These are phyloP conservation scores for Griposia aprilina DNA, from an alignment of 2,888 invertebrate genomes.

Conservation along the genomic window DNA sequence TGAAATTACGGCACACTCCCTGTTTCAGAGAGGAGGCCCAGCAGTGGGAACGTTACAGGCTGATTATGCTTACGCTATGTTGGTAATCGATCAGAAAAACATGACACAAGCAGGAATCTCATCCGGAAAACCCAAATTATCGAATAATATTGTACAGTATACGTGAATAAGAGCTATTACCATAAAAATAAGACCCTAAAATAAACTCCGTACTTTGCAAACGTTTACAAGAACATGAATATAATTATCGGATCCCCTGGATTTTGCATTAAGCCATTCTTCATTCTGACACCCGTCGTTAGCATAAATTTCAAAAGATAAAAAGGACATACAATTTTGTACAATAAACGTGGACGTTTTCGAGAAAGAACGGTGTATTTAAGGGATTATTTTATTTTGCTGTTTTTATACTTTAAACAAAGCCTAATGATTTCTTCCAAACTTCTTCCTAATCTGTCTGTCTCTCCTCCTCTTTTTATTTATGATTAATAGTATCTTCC, in stretches of 20 bases:
- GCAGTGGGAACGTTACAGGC: neutral
- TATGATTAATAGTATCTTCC: neutral
- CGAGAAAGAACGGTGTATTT: conserved; percentile 32
- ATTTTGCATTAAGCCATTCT: conserved; percentile 62
- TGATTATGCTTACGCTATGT: neutral
- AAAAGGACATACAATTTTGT: conserved; percentile 59
- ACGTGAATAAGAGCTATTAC: neutral
- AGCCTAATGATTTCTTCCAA: neutral
- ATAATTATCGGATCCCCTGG: conserved; percentile 63
- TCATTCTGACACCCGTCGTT: conserved; percentile 66
- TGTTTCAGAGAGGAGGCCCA: neutral
- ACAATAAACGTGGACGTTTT: conserved; percentile 53
- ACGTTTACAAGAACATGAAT: conserved; percentile 62
- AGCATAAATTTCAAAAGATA: conserved; percentile 67
- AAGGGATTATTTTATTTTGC: conserved; percentile 46
- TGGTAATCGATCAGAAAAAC: neutral
- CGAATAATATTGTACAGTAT: neutral
- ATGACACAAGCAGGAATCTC: neutral
- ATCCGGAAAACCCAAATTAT: neutral
- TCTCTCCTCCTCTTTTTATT: neutral
- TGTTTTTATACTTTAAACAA: neutral
- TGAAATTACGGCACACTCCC: too few relatives aligned
- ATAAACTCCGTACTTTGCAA: conserved; percentile 38
- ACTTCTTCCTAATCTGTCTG: conserved; percentile 1
- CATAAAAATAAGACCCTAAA: conserved; percentile 21